Base-by-base conservation (phyloP, 2,797 vertebrate species). In the Austrolebias charrua region DNA sequence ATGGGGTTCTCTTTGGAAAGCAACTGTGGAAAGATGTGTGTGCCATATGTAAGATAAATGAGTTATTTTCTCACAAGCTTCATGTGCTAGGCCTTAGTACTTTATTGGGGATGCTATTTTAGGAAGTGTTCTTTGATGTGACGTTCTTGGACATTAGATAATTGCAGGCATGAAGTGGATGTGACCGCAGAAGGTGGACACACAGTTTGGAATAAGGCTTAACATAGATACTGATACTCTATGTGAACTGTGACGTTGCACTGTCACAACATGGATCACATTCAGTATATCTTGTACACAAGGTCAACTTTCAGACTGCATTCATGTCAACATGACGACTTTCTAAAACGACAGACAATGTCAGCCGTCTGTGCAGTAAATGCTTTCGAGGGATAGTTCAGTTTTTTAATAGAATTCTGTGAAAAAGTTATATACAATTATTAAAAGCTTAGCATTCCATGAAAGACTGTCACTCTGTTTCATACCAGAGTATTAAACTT, bases 21-120 rank as follows among this genome's bases (percentile, higher is more conserved):
- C 79, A 70, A 60, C 72, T 47, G 79, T 82, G 78, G 81, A 86
- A 80, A 86, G 78, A 86, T 79, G 79, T 79, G 84, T 81, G 82
- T 63, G 72, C 70, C 66, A 61, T 75, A 61, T 82, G 59, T 80
- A 33, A 88, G 91, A 92, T 92, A 92, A 92, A 87, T 63, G 71
- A 64, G 84, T 79, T 88, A 86, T 91, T 92, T 90, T 88, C 83
- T 82, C 74, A 73, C 77, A 78, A 80, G 50, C 83, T 82, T 70
- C 45, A 60, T 76, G 66, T 75, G 70, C 75, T 76, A 61, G 71
- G 68, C 74, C 52, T 51, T 70, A 63, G 55, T 71, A 69, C 72
- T 73, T 78, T 75, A 58, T 58, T 60, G 62, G 33, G 57, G 52
- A 49, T 45, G 38, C 78, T 86, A 80, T 78, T 84, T 72, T 75